Evolutionary conservation across 2,797 vertebrate species (phyloP).

Genomic region (Premnoplex brunnescens): DNA sequence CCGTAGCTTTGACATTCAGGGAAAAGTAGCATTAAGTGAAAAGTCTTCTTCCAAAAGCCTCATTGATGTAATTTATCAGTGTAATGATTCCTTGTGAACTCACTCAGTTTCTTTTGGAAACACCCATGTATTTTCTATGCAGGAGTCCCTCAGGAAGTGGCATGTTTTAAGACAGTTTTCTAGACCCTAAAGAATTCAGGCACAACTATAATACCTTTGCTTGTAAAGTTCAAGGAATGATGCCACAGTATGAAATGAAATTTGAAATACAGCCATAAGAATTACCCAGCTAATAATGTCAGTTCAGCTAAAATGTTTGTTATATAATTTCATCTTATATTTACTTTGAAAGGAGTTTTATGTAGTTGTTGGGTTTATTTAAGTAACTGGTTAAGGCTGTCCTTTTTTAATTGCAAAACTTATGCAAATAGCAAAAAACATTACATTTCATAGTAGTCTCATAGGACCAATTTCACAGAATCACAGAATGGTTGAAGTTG

Average conservation of each 20-base stretch:
- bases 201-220: neutral
- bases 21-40: neutral
- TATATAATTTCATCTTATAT: neutral
- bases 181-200: neutral
- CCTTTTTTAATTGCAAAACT: neutral
- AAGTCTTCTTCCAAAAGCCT: neutral
- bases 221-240: neutral
- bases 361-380: neutral
- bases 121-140: neutral
- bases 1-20: neutral
- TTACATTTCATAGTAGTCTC: neutral
- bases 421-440: neutral
- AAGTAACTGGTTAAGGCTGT: constrained; percentile 6
- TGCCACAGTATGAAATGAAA: neutral
- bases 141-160: neutral
- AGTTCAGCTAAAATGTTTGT: neutral
- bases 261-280: constrained; percentile 3
- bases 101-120: constrained; percentile 1
- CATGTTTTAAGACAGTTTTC: neutral
- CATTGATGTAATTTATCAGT: neutral
- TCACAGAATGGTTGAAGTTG: neutral
- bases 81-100: neutral
- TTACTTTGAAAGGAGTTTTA: constrained; percentile 3
- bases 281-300: neutral
- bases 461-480: neutral